Percentiles rank a stretch among this genome's conserved stretches.
phyloP scores from a whole-genome alignment of 2,113 vertebrate genomes.

The Chaetodon trifascialis region DNA sequence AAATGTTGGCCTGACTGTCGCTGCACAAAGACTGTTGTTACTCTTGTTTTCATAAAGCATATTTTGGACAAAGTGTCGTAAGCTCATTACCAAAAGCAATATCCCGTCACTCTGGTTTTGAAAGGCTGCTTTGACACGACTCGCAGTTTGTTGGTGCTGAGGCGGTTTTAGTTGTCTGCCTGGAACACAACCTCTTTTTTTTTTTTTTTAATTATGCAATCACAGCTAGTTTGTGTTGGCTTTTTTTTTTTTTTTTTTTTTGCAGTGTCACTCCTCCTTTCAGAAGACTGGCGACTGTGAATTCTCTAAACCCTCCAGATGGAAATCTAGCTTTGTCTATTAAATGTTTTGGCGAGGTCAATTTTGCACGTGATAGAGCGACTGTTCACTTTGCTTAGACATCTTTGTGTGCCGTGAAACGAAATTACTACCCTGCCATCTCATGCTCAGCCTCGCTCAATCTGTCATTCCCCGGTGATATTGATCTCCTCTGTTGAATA shows the following conservation, averaged over 20 bases:
- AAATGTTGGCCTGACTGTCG: conserved; percentile 17
- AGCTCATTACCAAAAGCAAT: conserved; percentile 41
- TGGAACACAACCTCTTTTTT: conserved; percentile 12
- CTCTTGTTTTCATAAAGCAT: conserved; percentile 20
- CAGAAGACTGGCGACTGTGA: neutral
- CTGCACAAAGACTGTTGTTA: conserved; percentile 12
- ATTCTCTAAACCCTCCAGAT: conserved; percentile 16
- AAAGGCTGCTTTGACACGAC: conserved; percentile 27
- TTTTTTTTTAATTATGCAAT: conserved; percentile 26
- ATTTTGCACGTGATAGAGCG: neutral
- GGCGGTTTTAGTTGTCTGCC: conserved; percentile 21
- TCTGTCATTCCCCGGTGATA: neutral
- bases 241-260: neutral
- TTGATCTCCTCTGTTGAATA: neutral
- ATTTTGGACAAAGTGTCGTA: conserved; percentile 31
- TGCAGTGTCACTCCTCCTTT: conserved; percentile 21
- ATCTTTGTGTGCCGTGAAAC: neutral
- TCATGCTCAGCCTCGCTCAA: neutral
- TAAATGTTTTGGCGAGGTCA: conserved; percentile 22
- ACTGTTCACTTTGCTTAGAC: neutral
- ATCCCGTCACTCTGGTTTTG: conserved; percentile 25
- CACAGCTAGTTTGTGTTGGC: conserved; percentile 8
- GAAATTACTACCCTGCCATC: neutral
- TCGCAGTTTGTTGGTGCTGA: conserved; percentile 32
- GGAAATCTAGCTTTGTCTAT: conserved; percentile 16